phyloP scores from a whole-genome alignment of 2,888 invertebrate genomes.

The Lumbricus terrestris region DNA sequence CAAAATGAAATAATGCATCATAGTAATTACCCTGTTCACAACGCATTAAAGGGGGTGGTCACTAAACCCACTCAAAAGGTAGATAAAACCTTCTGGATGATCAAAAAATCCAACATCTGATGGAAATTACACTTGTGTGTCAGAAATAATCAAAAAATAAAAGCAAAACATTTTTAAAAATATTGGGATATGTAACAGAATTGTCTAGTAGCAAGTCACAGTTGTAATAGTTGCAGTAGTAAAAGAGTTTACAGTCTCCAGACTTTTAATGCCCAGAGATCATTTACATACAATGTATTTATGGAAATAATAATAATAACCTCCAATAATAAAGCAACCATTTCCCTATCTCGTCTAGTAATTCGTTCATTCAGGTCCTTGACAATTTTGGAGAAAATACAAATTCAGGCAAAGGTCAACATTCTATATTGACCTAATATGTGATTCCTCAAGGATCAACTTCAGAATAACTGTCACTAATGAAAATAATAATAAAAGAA shows the following conservation, averaged over 20 bases:
- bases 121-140: not conserved
- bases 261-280: not conserved
- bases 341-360: not conserved
- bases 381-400: not conserved
- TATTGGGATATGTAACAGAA: not conserved
- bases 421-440: not conserved
- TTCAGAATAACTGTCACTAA: not conserved
- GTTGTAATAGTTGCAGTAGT: not conserved
- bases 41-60: not conserved
- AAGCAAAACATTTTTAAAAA: not conserved
- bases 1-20: not conserved
- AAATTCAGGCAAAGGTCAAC: not conserved
- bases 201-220: not conserved
- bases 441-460: not conserved
- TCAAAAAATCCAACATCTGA: not conserved
- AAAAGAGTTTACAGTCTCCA: not conserved
- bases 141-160: not conserved
- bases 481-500: not conserved
- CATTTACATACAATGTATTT: not conserved
- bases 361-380: not conserved
- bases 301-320: not conserved
- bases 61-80: not conserved
- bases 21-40: not conserved
- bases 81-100: not conserved
- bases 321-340: not conserved